Conservation (phyloP, 2,888 invertebrate genomes). For the Caenorhabditis sp. region DNA sequence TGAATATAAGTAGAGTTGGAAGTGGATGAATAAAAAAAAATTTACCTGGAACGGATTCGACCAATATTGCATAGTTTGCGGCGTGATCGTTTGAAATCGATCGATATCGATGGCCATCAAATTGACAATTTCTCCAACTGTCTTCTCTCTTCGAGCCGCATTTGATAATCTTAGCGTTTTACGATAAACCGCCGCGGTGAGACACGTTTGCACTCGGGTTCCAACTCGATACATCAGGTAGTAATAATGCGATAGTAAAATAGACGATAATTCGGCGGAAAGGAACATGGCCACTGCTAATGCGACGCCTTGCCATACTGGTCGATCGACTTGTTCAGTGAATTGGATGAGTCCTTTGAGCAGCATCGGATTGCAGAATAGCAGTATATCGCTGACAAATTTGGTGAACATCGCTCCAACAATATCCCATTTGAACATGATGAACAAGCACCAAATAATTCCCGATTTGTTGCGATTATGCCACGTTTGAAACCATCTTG, state of each 20-base stretch:
- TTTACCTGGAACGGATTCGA: slow-evolving; percentile 58
- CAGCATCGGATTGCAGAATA: slow-evolving; percentile 65
- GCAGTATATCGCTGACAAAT: slow-evolving; percentile 60
- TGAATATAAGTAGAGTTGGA: not conserved
- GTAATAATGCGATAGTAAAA: slow-evolving; percentile 68
- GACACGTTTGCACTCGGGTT: slow-evolving; percentile 65
- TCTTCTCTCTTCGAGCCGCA: slow-evolving; percentile 73
- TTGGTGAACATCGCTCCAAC: slow-evolving; percentile 65
- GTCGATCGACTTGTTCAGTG: slow-evolving; percentile 59
- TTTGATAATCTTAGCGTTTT: slow-evolving; percentile 74
- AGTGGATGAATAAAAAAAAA: not conserved
- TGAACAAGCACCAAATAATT: slow-evolving; percentile 54
- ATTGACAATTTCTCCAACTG: slow-evolving; percentile 75
- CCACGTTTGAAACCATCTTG: slow-evolving; percentile 65
- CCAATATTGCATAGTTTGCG: slow-evolving; percentile 70
- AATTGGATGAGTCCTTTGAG: slow-evolving; percentile 65
- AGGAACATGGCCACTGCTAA: slow-evolving; percentile 65
- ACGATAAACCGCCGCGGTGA: slow-evolving; percentile 68
- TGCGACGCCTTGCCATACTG: slow-evolving; percentile 67
- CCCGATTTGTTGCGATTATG: not conserved
- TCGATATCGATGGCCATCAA: slow-evolving; percentile 75
- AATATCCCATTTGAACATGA: slow-evolving; percentile 66
- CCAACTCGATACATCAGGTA: slow-evolving; percentile 69
- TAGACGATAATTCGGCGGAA: slow-evolving; percentile 62
- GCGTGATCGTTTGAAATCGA: slow-evolving; percentile 72